Evolutionary conservation across 2,113 vertebrate genomes (phyloP).

Genomic region (Opisthocomus hoazin): DNA sequence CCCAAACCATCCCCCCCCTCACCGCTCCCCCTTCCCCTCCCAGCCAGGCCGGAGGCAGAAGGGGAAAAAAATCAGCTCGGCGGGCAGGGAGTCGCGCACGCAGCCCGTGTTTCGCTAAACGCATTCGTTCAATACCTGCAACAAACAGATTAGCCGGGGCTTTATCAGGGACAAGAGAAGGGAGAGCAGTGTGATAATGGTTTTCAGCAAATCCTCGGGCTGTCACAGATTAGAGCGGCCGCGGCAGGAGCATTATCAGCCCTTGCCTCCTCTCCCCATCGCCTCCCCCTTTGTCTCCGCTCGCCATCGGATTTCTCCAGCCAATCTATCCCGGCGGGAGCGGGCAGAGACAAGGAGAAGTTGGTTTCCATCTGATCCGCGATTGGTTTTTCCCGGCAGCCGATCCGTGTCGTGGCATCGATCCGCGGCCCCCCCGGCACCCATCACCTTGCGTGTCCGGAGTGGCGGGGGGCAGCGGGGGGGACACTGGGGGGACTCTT

Average conservation of each 20-base stretch:
- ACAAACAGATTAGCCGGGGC: conserved; percentile 92
- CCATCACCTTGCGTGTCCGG: conserved; percentile 73
- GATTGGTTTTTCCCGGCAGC: conserved; percentile 86
- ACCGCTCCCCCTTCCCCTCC: background rate
- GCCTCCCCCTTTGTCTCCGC: conserved; percentile 75
- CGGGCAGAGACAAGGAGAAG: conserved; percentile 89
- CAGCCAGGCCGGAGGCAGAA: background rate
- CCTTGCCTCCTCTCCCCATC: conserved; percentile 67
- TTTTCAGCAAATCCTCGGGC: conserved; percentile 91
- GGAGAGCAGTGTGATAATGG: conserved; percentile 86
- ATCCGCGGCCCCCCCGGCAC: conserved; percentile 60
- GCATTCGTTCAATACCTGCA: conserved; percentile 91
- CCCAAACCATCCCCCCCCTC: background rate
- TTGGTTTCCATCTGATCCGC: conserved; percentile 88
- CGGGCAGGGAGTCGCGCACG: background rate
- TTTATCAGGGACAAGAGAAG: conserved; percentile 88
- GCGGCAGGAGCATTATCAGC: conserved; percentile 76
- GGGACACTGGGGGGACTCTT: background rate
- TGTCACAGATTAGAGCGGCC: conserved; percentile 92
- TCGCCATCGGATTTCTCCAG: conserved; percentile 85
- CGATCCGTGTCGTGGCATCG: conserved; percentile 76
- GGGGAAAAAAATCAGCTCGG: background rate
- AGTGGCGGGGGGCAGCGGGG: background rate
- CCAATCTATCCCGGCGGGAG: conserved; percentile 83
- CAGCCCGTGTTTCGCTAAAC: conserved; percentile 77